Conservation (phyloP, 64 coral and sea anemone genomes). For the Montipora sp. region DNA sequence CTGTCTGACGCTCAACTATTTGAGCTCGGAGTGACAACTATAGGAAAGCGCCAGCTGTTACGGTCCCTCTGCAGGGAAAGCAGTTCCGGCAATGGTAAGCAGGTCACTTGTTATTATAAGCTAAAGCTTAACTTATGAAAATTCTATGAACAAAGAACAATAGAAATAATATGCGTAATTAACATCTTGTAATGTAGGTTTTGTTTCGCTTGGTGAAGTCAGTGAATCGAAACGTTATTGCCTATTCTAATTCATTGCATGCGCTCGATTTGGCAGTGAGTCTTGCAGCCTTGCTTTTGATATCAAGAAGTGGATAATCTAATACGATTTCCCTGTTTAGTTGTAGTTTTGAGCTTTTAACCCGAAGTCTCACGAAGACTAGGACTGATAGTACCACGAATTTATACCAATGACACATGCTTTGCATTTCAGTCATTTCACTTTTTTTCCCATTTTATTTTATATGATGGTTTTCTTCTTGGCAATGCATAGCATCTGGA, state of each 20-base stretch:
- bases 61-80: background rate
- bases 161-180: background rate
- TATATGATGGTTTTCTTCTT: background rate
- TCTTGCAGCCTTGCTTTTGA: background rate
- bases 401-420: background rate
- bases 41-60: constrained; percentile 5
- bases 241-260: background rate
- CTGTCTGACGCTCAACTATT: constrained; percentile 37
- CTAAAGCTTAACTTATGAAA: background rate
- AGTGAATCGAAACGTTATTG: background rate
- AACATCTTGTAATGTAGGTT: background rate
- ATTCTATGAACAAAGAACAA: background rate
- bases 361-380: background rate
- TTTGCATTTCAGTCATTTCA: background rate
- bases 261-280: background rate
- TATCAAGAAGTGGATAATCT: background rate
- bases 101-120: background rate
- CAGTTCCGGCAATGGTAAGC: background rate
- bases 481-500: background rate
- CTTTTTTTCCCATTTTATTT: background rate
- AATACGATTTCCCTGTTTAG: background rate
- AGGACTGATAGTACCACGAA: background rate
- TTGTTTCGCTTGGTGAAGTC: background rate
- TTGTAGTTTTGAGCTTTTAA: background rate
- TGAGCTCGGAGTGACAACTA: constrained; percentile 35